A percentile compares a stretch with the other conserved stretches of the same genome.
Evolutionary conservation across 2,888 invertebrate species (phyloP).

Genomic region (Drosophila pseudotalamancana): DNA sequence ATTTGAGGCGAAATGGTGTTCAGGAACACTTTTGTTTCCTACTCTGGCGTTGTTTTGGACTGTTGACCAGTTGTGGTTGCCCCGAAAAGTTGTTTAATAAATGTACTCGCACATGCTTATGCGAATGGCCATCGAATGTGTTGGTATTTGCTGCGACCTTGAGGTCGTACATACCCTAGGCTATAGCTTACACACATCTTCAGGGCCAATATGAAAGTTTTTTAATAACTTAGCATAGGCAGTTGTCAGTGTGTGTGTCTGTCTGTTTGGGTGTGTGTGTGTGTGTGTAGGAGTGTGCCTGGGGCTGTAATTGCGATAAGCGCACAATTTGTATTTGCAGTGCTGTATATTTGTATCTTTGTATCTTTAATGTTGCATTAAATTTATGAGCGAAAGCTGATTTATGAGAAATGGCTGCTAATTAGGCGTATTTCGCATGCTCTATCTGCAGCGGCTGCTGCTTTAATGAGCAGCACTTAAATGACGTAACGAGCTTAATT

Average conservation of each 20-base stretch:
- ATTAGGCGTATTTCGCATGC: constrained; percentile 44
- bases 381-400: constrained; percentile 46
- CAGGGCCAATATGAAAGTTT: constrained; percentile 56
- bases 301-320: constrained; percentile 51
- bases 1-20: constrained; percentile 8
- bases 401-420: constrained; percentile 68
- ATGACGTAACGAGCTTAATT: constrained; percentile 69
- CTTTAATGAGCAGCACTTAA: constrained; percentile 71
- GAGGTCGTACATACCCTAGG: constrained; percentile 7
- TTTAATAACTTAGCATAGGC: constrained; percentile 54
- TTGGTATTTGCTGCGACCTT: constrained; percentile 52
- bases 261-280: neutral
- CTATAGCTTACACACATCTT: constrained; percentile 18
- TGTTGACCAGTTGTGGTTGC: constrained; percentile 25
- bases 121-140: constrained; percentile 44
- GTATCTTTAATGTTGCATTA: constrained; percentile 30
- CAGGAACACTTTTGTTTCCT: constrained; percentile 26
- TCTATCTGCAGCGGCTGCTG: neutral
- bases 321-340: constrained; percentile 48
- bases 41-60: neutral
- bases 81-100: constrained; percentile 75
- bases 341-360: constrained; percentile 32
- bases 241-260: neutral
- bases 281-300: constrained; percentile 3
- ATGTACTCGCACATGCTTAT: constrained; percentile 72